Percentiles rank a stretch among this genome's conserved stretches.
Evolutionary conservation across 1,140 invertebrate species (phyloP).

Genomic region (Ceratina australensis): DNA sequence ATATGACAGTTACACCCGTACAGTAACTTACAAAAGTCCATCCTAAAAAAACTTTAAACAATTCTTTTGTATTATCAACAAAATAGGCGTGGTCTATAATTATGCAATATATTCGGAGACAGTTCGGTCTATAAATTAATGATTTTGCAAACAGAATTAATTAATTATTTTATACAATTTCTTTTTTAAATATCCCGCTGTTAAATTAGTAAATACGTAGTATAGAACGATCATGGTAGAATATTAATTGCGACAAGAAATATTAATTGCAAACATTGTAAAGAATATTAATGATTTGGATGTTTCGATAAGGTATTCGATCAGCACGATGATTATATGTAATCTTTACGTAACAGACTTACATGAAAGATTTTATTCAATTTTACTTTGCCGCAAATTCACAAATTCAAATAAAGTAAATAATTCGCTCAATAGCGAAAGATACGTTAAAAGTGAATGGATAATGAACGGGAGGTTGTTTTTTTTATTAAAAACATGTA

Average conservation of each 20-base stretch:
- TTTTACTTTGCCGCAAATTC: too few species aligned
- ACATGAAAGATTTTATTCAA: too few species aligned
- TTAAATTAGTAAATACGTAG: conserved; percentile 1
- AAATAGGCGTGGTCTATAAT: background rate
- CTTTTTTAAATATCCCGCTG: conserved; percentile 16
- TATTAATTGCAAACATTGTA: too few species aligned
- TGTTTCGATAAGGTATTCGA: background rate
- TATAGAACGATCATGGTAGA: background rate
- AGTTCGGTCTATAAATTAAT: background rate
- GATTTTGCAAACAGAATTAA: conserved; percentile 12
- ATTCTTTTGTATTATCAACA: background rate
- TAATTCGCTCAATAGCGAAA: background rate
- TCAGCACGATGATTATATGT: background rate
- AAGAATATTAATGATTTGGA: conserved; percentile 12
- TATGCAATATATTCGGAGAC: too few species aligned
- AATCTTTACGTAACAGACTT: background rate
- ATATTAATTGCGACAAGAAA: conserved; percentile 15
- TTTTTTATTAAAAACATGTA: too few species aligned
- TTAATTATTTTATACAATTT: conserved; percentile 20
- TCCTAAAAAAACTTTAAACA: conserved; percentile 9
- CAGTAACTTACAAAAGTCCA: conserved; percentile 34
- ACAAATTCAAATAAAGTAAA: too few species aligned
- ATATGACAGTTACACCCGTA: conserved; percentile 43
- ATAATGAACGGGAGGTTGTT: too few species aligned
- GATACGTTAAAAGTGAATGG: too few species aligned